Conservation (phyloP, 1,140 invertebrate genomes). For the Microplitis demolitor region DNA sequence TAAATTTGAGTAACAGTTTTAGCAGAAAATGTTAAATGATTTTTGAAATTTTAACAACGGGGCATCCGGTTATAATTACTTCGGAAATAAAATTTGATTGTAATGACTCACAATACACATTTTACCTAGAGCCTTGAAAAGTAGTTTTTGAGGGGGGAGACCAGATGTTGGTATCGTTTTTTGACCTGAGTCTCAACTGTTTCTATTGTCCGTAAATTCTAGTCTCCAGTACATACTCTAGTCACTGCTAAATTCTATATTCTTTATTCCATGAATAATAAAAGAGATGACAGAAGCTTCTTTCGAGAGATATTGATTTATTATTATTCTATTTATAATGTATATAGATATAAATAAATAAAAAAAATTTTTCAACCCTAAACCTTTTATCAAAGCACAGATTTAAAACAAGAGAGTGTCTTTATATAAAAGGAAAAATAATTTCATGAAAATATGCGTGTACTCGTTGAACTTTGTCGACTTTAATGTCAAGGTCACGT, state of each 20-base stretch:
- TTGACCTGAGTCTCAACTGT: slow-evolving; percentile 21
- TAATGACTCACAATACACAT: not conserved
- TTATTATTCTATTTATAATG: not conserved
- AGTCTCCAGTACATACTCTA: no score
- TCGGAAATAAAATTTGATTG: not conserved
- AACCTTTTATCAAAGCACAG: no score
- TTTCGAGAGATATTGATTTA: not conserved
- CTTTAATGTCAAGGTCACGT: not conserved
- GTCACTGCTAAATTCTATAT: not conserved
- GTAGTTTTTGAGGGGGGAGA: not conserved
- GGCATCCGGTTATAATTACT: not conserved
- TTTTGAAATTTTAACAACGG: not conserved
- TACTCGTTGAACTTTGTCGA: no score
- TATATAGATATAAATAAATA: not conserved
- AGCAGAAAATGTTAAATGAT: not conserved
- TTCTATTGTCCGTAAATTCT: slow-evolving; percentile 6
- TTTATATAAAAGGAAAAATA: no score
- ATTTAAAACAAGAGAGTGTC: no score
- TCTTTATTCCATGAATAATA: slow-evolving; percentile 18
- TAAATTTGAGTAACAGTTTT: not conserved
- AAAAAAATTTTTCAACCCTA: no score
- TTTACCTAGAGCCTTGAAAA: not conserved
- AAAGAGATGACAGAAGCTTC: not conserved
- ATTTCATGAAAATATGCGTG: no score
- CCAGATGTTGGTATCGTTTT: slow-evolving; percentile 12